phyloP scores from a whole-genome alignment of 2,888 invertebrate genomes.

The Apantesis nais region DNA sequence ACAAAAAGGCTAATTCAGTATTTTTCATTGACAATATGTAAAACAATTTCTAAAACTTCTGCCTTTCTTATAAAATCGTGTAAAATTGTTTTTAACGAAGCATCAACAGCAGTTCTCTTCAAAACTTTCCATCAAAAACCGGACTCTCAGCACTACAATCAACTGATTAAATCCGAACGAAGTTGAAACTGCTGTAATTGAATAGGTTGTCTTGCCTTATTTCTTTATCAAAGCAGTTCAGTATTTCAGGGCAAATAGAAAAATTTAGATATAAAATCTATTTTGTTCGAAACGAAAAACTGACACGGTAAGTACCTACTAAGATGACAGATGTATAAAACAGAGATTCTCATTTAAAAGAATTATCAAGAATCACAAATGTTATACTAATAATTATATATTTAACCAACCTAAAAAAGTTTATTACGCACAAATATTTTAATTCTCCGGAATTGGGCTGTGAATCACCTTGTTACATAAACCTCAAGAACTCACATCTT shows the following conservation, averaged over 20 bases:
- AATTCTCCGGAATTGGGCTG: constrained; percentile 28
- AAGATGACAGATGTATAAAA: no score
- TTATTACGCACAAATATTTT: background rate
- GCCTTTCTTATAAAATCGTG: background rate
- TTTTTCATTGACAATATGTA: no score
- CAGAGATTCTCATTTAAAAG: background rate
- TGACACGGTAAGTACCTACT: no score
- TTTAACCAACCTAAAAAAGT: no score
- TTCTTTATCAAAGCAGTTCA: background rate
- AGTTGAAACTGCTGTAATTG: background rate
- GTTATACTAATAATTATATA: no score
- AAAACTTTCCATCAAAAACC: background rate
- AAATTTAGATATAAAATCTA: background rate
- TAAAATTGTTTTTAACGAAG: background rate
- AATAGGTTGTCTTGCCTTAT: background rate
- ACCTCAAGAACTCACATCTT: constrained; percentile 18
- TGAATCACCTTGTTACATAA: constrained; percentile 31
- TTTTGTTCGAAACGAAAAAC: no score
- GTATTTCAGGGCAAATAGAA: background rate
- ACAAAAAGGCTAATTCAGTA: no score
- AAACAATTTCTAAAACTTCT: no score
- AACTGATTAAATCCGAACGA: background rate
- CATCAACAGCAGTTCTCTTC: background rate
- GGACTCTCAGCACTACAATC: background rate
- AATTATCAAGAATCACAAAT: background rate